A percentile compares a stretch with the other conserved stretches of the same genome.
These are phyloP conservation scores for Tyrophagus putrescentiae DNA, from an alignment of 1,140 invertebrate species.

Conservation along the genomic window DNA sequence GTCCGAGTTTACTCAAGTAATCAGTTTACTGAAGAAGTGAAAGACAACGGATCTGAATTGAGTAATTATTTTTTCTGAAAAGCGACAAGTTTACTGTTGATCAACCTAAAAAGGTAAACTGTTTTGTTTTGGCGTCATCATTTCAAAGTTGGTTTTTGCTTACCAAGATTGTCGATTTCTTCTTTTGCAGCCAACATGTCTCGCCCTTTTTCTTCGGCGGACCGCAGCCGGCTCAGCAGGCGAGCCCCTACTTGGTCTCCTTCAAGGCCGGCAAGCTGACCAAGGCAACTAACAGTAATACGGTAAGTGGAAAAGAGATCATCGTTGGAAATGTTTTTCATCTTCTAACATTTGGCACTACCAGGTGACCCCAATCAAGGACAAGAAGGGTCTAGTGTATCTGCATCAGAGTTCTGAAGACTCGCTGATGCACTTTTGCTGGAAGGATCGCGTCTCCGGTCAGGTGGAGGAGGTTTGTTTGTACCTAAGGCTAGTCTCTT, in stretches of 20 bases:
- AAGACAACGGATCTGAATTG: too few species aligned
- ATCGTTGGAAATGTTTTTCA: constrained; percentile 38
- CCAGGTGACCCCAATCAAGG: constrained; percentile 59
- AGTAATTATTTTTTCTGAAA: too few species aligned
- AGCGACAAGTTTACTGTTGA: too few species aligned
- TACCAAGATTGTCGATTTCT: too few species aligned
- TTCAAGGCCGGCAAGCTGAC: constrained; percentile 94
- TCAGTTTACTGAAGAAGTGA: too few species aligned
- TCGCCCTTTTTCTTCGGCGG: constrained; percentile 38
- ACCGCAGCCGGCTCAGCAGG: constrained; percentile 49
- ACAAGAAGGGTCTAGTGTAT: constrained; percentile 66
- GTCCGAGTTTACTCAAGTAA: too few species aligned
- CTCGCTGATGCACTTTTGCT: constrained; percentile 91
- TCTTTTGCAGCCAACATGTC: too few species aligned
- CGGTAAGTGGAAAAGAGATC: constrained; percentile 77
- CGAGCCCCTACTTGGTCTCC: constrained; percentile 81
- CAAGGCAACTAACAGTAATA: constrained; percentile 77
- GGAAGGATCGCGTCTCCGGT: constrained; percentile 76
- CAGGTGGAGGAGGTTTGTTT: constrained; percentile 53
- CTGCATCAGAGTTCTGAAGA: constrained; percentile 84
- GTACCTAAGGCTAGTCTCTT: neutral
- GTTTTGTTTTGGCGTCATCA: too few species aligned
- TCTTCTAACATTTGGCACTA: neutral
- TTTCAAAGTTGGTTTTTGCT: too few species aligned
- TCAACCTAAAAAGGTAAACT: too few species aligned